A percentile compares a stretch with the other conserved stretches of the same genome.
Evolutionary conservation across 1,140 invertebrate species (phyloP).

Genomic region (Meteorus sp.): DNA sequence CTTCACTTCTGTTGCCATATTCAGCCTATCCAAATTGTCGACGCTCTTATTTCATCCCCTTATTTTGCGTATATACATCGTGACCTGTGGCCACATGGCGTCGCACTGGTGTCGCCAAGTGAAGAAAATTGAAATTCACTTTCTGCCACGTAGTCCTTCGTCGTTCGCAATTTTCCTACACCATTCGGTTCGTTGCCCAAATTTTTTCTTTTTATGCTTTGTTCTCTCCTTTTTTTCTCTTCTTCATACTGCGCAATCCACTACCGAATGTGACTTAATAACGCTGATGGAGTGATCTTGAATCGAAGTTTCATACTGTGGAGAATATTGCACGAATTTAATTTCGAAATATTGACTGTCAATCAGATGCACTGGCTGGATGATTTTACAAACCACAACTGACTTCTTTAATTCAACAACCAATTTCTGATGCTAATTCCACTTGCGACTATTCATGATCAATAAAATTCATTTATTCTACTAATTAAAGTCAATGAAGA

Average conservation of each 20-base stretch:
- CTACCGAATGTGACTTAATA: background rate
- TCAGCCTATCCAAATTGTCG: background rate
- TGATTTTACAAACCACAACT: too few species aligned
- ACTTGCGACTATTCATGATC: too few species aligned
- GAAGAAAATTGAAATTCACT: constrained; percentile 1
- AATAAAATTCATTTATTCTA: too few species aligned
- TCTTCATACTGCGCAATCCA: background rate
- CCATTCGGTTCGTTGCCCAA: background rate
- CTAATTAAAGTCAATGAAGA: too few species aligned
- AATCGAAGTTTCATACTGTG: background rate
- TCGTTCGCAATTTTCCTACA: background rate
- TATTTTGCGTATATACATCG: background rate
- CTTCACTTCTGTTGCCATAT: too few species aligned
- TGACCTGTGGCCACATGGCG: background rate
- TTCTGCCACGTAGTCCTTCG: background rate
- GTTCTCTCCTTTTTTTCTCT: background rate
- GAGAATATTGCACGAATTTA: background rate
- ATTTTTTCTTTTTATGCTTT: too few species aligned
- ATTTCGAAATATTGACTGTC: background rate
- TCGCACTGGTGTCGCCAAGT: background rate
- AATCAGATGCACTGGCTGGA: too few species aligned
- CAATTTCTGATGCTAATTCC: too few species aligned
- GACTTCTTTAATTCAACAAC: too few species aligned
- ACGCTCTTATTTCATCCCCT: background rate
- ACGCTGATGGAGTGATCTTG: background rate